Conservation (phyloP, 2,113 vertebrate species). For the Hypocryptadius cinnamomeus region DNA sequence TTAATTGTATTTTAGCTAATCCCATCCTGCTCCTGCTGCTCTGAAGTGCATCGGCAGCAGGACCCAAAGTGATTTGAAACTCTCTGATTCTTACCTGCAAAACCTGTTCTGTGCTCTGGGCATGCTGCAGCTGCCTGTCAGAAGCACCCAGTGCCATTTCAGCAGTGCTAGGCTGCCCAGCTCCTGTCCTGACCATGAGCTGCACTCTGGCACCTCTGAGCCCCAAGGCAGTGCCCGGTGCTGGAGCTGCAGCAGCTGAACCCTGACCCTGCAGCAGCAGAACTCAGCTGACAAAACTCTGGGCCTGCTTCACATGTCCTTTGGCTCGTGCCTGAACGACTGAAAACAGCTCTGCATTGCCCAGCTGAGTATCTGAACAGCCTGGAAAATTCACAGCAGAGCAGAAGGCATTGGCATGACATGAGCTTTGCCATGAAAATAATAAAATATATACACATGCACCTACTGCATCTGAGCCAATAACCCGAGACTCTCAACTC, state of each 20-base stretch:
- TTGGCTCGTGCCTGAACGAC: background rate
- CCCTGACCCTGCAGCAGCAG: background rate
- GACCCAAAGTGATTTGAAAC: background rate
- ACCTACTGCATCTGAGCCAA: background rate
- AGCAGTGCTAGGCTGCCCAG: background rate
- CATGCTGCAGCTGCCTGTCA: background rate
- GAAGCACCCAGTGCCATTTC: background rate
- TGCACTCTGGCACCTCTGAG: accelerated
- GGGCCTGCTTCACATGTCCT: background rate
- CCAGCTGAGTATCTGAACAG: background rate
- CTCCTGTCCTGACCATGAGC: background rate
- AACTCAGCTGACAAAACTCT: background rate
- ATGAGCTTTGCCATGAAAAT: background rate
- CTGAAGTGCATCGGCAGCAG: background rate
- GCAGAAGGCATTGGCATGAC: background rate
- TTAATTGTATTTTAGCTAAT: background rate
- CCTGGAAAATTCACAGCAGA: background rate
- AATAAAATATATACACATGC: accelerated
- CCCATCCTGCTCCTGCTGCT: background rate
- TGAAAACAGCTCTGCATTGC: background rate
- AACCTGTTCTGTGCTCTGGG: background rate
- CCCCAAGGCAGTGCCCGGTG: accelerated
- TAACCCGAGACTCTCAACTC: accelerated
- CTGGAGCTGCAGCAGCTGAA: background rate
- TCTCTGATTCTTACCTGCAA: background rate